These are phyloP conservation scores for Ivindomyrus marchei DNA, from an alignment of 2,113 vertebrate species.

Conservation along the genomic window DNA sequence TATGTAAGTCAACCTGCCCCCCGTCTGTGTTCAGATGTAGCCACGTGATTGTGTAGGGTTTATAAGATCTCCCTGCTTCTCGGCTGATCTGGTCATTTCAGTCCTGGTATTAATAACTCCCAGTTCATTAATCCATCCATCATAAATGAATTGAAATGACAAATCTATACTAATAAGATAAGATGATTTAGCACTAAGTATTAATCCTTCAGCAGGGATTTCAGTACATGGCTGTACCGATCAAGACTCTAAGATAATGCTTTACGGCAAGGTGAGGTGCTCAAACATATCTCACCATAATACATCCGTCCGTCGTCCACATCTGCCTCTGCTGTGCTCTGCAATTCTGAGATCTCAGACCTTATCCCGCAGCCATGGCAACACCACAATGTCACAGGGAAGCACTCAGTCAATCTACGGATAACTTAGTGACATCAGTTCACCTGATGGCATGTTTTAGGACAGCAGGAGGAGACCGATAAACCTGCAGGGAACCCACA, in stretches of 20 bases:
- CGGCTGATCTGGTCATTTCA: not conserved
- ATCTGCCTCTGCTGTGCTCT: not conserved
- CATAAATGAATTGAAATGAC: not conserved
- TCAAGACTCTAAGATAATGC: not conserved
- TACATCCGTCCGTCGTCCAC: not conserved
- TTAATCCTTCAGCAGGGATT: not conserved
- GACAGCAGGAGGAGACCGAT: not conserved
- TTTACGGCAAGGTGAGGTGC: not conserved
- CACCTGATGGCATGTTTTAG: not conserved
- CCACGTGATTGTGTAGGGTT: not conserved
- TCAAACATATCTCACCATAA: not conserved
- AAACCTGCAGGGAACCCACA: not conserved
- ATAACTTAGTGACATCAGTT: not conserved
- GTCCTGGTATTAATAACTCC: not conserved
- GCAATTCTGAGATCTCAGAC: not conserved
- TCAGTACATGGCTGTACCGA: not conserved
- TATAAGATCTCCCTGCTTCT: not conserved
- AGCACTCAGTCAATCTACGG: not conserved
- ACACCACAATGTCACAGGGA: not conserved
- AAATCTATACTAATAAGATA: not conserved
- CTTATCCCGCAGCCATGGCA: not conserved
- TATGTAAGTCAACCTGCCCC: not conserved
- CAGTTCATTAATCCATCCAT: not conserved
- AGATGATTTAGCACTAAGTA: not conserved
- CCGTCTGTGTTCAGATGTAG: not conserved